Conservation (phyloP, 2,797 vertebrate species). For the Falco berigora region DNA sequence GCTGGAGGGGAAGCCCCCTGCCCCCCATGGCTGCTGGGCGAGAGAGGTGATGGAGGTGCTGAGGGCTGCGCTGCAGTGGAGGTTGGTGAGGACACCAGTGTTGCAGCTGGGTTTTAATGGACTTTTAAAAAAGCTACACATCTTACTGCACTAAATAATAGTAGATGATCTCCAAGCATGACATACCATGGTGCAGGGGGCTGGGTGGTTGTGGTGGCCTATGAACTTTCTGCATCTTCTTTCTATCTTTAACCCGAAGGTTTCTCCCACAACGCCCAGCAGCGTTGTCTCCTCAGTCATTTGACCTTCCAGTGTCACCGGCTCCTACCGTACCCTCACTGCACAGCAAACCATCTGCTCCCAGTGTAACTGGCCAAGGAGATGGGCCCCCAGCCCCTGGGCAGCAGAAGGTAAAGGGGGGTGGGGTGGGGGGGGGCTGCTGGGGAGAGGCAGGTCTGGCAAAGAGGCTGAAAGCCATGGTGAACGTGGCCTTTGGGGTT, state of each 20-base stretch:
- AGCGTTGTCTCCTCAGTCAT: rapidly evolving
- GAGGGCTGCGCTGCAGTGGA: background rate
- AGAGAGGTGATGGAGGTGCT: background rate
- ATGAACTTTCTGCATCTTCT: background rate
- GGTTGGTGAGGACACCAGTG: background rate
- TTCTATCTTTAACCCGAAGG: background rate
- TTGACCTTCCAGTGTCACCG: background rate
- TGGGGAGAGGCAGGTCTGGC: background rate
- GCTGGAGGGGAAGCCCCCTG: background rate
- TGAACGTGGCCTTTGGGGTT: background rate
- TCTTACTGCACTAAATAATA: background rate
- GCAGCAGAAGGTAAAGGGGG: background rate
- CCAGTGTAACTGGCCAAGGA: background rate
- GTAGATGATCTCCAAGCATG: background rate
- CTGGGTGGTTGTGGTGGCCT: background rate
- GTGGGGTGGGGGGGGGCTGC: too few relatives aligned
- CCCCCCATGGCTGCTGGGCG: rapidly evolving
- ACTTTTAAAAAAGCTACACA: background rate
- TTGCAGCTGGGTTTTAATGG: background rate
- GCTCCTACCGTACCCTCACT: background rate
- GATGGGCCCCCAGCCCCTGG: background rate
- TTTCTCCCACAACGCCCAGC: rapidly evolving
- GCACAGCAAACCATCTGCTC: background rate
- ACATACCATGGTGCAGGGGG: background rate
- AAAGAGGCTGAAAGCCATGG: background rate